These are phyloP conservation scores for Rhodeus uyekii DNA, from an alignment of 2,797 vertebrate species.

Conservation along the genomic window DNA sequence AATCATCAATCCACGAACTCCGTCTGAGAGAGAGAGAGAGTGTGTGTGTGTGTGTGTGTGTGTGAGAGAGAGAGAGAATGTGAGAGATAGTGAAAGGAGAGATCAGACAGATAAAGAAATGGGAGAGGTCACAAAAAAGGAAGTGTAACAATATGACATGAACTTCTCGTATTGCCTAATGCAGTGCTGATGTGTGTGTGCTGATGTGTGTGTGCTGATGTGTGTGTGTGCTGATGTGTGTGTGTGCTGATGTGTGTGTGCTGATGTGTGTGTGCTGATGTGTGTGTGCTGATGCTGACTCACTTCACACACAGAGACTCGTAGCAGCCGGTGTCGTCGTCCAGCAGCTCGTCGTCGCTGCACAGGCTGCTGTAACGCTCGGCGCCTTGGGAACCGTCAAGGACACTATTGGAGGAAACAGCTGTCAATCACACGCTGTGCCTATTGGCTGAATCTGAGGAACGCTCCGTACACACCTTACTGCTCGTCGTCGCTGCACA, in stretches of 20 bases:
- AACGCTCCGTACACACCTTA: slow-evolving; percentile 57
- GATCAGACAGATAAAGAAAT: background rate
- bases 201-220: too few species aligned
- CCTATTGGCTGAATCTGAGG: background rate
- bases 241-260: too few species aligned
- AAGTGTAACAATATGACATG: background rate
- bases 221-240: too few species aligned
- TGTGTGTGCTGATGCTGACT: too few species aligned
- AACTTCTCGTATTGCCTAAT: background rate
- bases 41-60: too few species aligned
- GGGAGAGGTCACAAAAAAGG: background rate
- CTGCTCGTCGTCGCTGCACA: slow-evolving; percentile 75
- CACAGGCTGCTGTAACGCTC: slow-evolving; percentile 65
- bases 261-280: too few species aligned
- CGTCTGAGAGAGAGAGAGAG: slow-evolving; percentile 3
- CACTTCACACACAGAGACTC: slow-evolving; percentile 23
- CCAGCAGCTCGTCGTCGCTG: slow-evolving; percentile 77
- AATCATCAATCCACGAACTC: slow-evolving; percentile 62
- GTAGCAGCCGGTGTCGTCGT: slow-evolving; percentile 64
- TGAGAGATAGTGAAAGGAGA: too few species aligned
- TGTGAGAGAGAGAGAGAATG: too few species aligned
- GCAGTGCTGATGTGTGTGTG: too few species aligned
- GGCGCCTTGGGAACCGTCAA: slow-evolving; percentile 57
- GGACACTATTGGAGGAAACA: slow-evolving; percentile 65
- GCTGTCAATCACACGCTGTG: slow-evolving; percentile 46